These are phyloP conservation scores for Xenopus petersii DNA, from an alignment of 2,797 vertebrate species.

Conservation along the genomic window DNA sequence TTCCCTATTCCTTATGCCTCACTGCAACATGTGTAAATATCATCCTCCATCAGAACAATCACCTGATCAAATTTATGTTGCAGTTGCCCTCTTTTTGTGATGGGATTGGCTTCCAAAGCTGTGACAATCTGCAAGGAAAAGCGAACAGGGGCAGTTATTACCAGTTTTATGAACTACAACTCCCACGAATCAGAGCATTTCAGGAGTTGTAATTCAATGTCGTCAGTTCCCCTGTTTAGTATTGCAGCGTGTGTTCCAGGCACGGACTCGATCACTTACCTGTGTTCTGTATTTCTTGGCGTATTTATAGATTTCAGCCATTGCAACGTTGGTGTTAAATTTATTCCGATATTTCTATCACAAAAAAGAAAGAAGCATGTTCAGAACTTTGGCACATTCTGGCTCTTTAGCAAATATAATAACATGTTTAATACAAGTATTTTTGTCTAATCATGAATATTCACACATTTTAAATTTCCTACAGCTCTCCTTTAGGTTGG, in stretches of 20 bases:
- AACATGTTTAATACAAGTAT: no score
- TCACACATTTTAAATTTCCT: no score
- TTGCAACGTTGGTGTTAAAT: slow-evolving; percentile 95
- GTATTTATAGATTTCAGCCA: slow-evolving; percentile 96
- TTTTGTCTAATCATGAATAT: no score
- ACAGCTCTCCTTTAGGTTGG: no score
- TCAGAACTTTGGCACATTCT: no score
- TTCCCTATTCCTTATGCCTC: slow-evolving; percentile 73
- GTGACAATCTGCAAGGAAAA: slow-evolving; percentile 77
- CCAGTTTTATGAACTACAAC: no score
- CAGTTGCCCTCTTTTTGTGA: slow-evolving; percentile 86
- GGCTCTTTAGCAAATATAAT: no score
- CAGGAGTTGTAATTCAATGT: no score
- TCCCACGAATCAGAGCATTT: no score
- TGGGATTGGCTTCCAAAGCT: slow-evolving; percentile 87
- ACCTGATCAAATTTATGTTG: slow-evolving; percentile 98
- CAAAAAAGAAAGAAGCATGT: background rate
- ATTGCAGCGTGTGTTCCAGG: no score
- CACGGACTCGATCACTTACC: slow-evolving; percentile 63
- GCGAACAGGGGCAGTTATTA: background rate
- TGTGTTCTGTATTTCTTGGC: slow-evolving; percentile 94
- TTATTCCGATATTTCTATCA: slow-evolving; percentile 91
- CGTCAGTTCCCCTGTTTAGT: no score
- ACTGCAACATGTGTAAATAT: slow-evolving; percentile 96
- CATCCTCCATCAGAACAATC: slow-evolving; percentile 93